Percentiles rank a stretch among this genome's conserved stretches.
Conservation (phyloP, 2,888 invertebrate genomes). For the Gandaritis pyraliata region DNA sequence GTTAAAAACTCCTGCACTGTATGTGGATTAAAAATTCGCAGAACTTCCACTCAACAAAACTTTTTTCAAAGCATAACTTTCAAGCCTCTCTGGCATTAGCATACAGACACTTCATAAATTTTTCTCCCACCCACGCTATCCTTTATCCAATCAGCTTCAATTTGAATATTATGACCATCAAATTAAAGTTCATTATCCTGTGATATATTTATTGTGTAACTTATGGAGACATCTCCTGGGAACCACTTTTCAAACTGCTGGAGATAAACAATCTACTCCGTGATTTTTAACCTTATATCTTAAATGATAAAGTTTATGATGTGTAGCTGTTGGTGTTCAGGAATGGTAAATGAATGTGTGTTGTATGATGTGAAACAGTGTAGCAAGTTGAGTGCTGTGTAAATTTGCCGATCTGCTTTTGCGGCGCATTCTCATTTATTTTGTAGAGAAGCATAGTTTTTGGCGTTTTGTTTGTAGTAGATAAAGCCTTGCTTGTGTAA, state of each 20-base stretch:
- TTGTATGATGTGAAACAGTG: slow-evolving; percentile 73
- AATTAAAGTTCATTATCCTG: slow-evolving; percentile 68
- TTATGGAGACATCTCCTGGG: slow-evolving; percentile 46
- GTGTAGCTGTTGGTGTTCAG: slow-evolving; percentile 33
- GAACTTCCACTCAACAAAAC: slow-evolving; percentile 6
- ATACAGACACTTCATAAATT: slow-evolving; percentile 69
- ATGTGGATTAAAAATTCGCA: slow-evolving; percentile 17
- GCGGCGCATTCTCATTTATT: slow-evolving; percentile 69
- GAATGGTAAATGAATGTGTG: slow-evolving; percentile 37
- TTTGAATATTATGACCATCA: slow-evolving; percentile 55
- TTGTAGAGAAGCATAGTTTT: slow-evolving; percentile 59
- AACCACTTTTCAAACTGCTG: slow-evolving; percentile 47
- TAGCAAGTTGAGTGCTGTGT: slow-evolving; percentile 77
- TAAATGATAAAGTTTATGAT: slow-evolving; percentile 35
- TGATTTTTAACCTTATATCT: slow-evolving; percentile 41
- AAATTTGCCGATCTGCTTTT: slow-evolving; percentile 77
- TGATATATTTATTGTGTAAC: slow-evolving; percentile 61
- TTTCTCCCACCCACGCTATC: slow-evolving; percentile 60
- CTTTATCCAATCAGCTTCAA: slow-evolving; percentile 39
- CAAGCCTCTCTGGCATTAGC: slow-evolving; percentile 52
- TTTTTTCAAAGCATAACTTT: slow-evolving; percentile 25
- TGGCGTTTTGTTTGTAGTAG: slow-evolving; percentile 62
- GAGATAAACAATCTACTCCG: slow-evolving; percentile 1
- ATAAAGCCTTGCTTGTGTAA: not conserved
- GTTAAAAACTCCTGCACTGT: slow-evolving; percentile 2